phyloP scores from a whole-genome alignment of 2,797 vertebrate species.

The Alfaro cultratus region DNA sequence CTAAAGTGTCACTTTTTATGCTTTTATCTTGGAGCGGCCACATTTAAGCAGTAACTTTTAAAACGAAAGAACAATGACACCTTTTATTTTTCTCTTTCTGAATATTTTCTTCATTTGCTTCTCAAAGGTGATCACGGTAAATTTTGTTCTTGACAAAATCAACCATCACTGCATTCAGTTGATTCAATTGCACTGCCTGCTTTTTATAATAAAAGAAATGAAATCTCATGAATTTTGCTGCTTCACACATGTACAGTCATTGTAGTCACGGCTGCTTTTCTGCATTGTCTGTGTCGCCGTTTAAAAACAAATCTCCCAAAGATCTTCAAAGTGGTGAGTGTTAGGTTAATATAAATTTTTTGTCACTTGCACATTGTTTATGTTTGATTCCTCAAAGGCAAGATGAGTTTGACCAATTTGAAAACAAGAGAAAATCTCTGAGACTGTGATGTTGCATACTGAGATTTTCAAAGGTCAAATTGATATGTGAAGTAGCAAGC shows the following conservation, averaged over 20 bases:
- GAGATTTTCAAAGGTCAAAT: constrained; percentile 68
- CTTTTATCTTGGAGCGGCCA: constrained; percentile 1
- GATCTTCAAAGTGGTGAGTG: constrained; percentile 78
- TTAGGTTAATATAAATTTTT: constrained; percentile 19
- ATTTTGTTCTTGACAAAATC: constrained; percentile 41
- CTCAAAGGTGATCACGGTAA: constrained; percentile 75
- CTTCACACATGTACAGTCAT: constrained; percentile 1
- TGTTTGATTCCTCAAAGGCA: constrained; percentile 36
- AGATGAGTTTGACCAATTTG: constrained; percentile 63
- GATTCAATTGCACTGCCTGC: constrained; percentile 32
- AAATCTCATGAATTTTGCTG: constrained; percentile 22
- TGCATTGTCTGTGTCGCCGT: constrained; percentile 41
- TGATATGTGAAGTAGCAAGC: constrained; percentile 44
- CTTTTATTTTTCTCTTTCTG: constrained; percentile 32
- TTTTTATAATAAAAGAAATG: constrained; percentile 33
- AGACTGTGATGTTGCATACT: neutral
- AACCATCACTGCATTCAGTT: constrained; percentile 25
- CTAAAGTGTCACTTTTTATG: neutral
- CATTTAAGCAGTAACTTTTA: constrained; percentile 1
- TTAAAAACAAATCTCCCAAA: constrained; percentile 58
- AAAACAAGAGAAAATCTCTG: constrained; percentile 1
- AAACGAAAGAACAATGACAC: constrained; percentile 38
- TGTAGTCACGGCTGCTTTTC: constrained; percentile 39
- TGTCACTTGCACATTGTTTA: constrained; percentile 60
- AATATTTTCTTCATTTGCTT: constrained; percentile 56